These are phyloP conservation scores for Drosophila sechellia DNA, from an alignment of 1,140 invertebrate genomes.

Conservation along the genomic window DNA sequence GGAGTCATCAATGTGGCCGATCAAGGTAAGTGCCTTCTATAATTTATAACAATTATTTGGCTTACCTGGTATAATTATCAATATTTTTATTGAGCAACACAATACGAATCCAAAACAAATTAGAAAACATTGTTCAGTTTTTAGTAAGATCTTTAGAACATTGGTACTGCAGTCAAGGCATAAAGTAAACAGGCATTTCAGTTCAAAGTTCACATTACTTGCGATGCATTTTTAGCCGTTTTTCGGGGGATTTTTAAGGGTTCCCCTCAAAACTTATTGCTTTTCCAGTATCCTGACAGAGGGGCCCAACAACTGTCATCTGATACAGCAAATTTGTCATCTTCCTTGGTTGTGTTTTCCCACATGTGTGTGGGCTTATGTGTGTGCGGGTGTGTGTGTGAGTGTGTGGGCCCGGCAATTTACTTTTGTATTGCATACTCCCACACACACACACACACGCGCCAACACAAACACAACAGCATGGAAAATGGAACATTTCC, in stretches of 20 bases:
- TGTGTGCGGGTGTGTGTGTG: not conserved
- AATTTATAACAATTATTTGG: too few species aligned
- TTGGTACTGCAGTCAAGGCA: not conserved
- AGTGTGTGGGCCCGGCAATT: conserved; percentile 25
- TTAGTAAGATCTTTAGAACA: not conserved
- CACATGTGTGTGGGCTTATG: not conserved
- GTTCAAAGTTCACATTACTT: not conserved
- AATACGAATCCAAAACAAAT: too few species aligned
- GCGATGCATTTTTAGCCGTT: not conserved
- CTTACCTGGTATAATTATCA: too few species aligned
- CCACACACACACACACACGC: conserved; percentile 8
- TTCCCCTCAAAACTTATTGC: not conserved
- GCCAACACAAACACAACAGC: conserved; percentile 7
- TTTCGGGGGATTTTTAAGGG: not conserved
- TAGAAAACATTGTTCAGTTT: too few species aligned
- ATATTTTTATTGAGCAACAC: too few species aligned
- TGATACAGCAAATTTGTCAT: conserved; percentile 45
- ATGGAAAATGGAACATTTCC: conserved; percentile 71
- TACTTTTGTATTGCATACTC: conserved; percentile 22
- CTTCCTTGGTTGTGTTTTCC: not conserved
- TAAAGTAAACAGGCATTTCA: not conserved
- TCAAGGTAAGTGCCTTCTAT: conserved; percentile 88
- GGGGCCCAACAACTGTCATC: conserved; percentile 23
- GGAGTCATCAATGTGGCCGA: conserved; percentile 97
- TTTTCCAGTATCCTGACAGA: conserved; percentile 7